These are phyloP conservation scores for Tenebrio molitor DNA, from an alignment of 1,140 invertebrate genomes.

Conservation along the genomic window DNA sequence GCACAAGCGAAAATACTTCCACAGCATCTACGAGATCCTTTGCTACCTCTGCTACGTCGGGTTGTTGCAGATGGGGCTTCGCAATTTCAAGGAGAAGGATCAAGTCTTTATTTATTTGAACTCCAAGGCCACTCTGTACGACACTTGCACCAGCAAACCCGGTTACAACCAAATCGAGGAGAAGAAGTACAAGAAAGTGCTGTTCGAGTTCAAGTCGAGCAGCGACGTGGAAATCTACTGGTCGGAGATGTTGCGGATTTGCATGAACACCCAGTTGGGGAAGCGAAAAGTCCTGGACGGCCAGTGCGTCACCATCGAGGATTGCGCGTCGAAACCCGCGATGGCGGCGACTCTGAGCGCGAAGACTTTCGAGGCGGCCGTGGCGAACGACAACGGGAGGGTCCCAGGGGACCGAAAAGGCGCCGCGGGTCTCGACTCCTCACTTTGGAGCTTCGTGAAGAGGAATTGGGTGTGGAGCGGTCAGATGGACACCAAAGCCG, in stretches of 20 bases:
- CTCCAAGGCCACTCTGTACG: conserved; percentile 71
- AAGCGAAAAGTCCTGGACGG: conserved; percentile 62
- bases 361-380: conserved; percentile 67
- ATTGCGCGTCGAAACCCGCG: conserved; percentile 8
- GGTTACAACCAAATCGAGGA: conserved; percentile 76
- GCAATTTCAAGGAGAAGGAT: conserved; percentile 78
- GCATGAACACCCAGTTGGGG: conserved; percentile 77
- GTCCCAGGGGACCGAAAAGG: conserved; percentile 81
- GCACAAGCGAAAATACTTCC: conserved; percentile 76
- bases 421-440: conserved; percentile 80
- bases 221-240: conserved; percentile 79
- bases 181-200: conserved; percentile 70
- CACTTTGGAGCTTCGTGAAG: conserved; percentile 77
- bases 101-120: conserved; percentile 81
- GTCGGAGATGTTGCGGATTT: conserved; percentile 78
- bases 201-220: conserved; percentile 72
- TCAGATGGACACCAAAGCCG: background rate
- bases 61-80: conserved; percentile 79
- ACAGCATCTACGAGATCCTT: conserved; percentile 72
- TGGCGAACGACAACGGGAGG: conserved; percentile 69
- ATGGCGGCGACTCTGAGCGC: conserved; percentile 59
- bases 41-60: conserved; percentile 76
- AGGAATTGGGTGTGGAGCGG: conserved; percentile 74
- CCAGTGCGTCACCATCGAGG: conserved; percentile 62
- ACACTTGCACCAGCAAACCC: conserved; percentile 75